Percentiles rank a stretch among this genome's conserved stretches.
These are phyloP conservation scores for Platorchestia sp. DNA, from an alignment of 1,140 invertebrate species.

Conservation along the genomic window DNA sequence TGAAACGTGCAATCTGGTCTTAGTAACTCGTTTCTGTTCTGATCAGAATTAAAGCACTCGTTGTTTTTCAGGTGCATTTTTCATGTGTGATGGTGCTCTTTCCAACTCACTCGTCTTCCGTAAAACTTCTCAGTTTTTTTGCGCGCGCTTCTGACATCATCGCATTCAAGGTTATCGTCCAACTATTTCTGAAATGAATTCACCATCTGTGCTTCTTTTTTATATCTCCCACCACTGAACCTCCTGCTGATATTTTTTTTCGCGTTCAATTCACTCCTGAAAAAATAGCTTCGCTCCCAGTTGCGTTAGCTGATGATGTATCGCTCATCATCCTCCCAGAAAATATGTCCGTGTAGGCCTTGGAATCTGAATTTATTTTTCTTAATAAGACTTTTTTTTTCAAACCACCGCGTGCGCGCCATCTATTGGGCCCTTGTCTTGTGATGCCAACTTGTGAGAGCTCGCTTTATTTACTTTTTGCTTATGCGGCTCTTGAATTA, in stretches of 20 bases:
- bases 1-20: no score
- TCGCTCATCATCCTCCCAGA: not conserved
- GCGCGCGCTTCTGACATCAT: not conserved
- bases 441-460: not conserved
- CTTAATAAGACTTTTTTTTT: not conserved
- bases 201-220: not conserved
- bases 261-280: not conserved
- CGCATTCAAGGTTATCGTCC: not conserved
- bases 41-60: no score
- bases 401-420: not conserved
- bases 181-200: not conserved
- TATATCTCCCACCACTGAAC: not conserved
- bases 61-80: no score
- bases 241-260: not conserved
- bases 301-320: not conserved
- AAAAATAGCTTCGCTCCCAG: not conserved
- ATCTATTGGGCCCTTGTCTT: not conserved
- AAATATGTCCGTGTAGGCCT: not conserved
- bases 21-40: no score
- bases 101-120: not conserved
- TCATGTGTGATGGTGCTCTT: not conserved
- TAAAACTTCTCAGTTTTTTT: not conserved
- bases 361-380: not conserved
- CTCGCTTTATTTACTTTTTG: not conserved
- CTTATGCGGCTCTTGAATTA: not conserved